Evolutionary conservation across 2,797 vertebrate species (phyloP).

Genomic region (Falco novaeseelandiae): DNA sequence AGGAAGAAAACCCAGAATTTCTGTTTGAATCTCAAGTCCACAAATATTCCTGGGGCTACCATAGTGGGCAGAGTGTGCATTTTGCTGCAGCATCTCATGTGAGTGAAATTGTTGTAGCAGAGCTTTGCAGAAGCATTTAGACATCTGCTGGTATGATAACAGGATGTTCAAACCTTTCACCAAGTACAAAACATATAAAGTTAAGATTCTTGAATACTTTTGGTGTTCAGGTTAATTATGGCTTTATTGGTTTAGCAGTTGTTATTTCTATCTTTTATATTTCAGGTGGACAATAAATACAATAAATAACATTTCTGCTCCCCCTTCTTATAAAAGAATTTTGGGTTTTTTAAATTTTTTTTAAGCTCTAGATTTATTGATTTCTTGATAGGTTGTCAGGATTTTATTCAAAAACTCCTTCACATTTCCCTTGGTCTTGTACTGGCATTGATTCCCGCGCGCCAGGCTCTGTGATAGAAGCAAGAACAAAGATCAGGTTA

Average conservation of each 20-base stretch:
- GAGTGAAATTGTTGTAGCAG: background rate
- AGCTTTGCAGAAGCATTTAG: background rate
- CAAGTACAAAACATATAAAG: background rate
- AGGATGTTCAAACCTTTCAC: background rate
- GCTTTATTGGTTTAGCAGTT: slow-evolving; percentile 28
- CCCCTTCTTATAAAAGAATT: background rate
- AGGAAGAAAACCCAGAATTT: background rate
- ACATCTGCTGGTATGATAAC: background rate
- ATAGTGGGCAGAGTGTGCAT: background rate
- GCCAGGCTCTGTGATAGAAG: background rate
- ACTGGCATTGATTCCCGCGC: background rate
- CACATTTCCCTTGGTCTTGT: slow-evolving; percentile 31
- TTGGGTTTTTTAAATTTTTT: background rate
- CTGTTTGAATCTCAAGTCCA: background rate
- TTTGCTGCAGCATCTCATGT: background rate
- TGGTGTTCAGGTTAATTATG: background rate
- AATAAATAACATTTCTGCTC: slow-evolving; percentile 52
- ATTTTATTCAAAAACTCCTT: slow-evolving; percentile 36
- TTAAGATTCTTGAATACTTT: background rate
- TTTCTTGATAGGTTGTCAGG: slow-evolving; percentile 9
- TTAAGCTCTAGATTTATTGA: background rate
- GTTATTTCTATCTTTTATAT: background rate
- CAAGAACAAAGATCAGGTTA: background rate
- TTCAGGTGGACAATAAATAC: slow-evolving; percentile 50
- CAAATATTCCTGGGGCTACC: background rate